Evolutionary conservation across 2,797 vertebrate species (phyloP), one percentile per base, ranked within the genome.

Genomic region (Podarcis siculus): DNA sequence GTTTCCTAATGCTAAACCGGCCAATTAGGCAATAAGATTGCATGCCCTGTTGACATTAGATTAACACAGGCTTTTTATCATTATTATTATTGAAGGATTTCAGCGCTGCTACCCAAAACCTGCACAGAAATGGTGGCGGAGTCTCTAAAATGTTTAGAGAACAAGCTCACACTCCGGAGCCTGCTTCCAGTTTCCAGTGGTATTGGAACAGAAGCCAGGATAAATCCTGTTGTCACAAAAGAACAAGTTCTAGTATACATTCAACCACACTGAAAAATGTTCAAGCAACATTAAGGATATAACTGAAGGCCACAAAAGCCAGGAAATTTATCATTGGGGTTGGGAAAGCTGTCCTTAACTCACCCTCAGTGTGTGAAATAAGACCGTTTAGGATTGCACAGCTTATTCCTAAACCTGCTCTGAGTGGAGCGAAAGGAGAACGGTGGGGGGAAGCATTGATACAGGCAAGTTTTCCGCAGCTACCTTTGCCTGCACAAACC

Each of bases 201-300:
- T 96, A 96, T 96, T 94, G 94, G 95, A 93, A 96, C 94, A 93
- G 95, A 91, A 92, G 96, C 97, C 97, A 97, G 95, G 93, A 96
- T 96, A 97, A 97, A 97, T 96, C 94, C 95, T 94, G 94, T 97
- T 97, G 96, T 97, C 96, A 96, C 95, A 96, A 95, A 97, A 96
- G 96, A 96, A 96, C 92, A 97, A 96, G 96, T 97, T 96, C 96
- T 95, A 96, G 95, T 97, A 97, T 97, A 97, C 95, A 96, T 96
- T 95, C 95, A 96, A 95, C 96, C 96, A 92, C 96, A 96, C 88
- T 92, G 94, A 90, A 97, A 95, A 96, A 93, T 94, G 96, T 97
- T 96, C 95, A 97, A 97, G 95, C 95, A 96, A 94, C 93, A 95
- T 96, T 96, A 96, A 94, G 93, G 13, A 86, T 90, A 95, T 94